phyloP scores from a whole-genome alignment of 1,140 invertebrate genomes.

The Tachypleus tridentatus region DNA sequence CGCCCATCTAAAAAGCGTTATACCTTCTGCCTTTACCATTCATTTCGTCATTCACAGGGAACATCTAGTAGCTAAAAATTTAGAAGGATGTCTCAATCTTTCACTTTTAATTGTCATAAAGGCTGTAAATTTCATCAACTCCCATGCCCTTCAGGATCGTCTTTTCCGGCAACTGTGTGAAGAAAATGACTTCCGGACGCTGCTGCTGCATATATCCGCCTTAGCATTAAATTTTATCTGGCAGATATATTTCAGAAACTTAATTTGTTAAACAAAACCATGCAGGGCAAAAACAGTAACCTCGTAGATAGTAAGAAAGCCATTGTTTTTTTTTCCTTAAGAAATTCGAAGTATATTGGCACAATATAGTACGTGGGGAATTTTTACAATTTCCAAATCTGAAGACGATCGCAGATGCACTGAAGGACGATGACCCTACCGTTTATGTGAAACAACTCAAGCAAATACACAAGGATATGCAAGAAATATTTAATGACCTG shows the following conservation, averaged over 20 bases:
- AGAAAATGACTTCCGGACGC: constrained; percentile 4
- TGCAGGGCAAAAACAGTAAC: constrained; percentile 19
- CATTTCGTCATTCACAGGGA: constrained; percentile 15
- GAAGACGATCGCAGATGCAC: constrained; percentile 12
- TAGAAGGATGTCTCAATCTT: neutral
- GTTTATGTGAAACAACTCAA: constrained; percentile 8
- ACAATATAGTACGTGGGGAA: no score
- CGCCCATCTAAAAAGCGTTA: constrained; percentile 25
- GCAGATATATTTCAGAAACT: constrained; percentile 13
- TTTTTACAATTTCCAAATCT: constrained; percentile 10
- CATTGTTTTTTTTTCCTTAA: constrained; percentile 13
- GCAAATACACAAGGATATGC: no score
- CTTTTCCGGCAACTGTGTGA: constrained; percentile 1
- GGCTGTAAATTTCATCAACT: neutral
- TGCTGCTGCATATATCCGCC: constrained; percentile 11
- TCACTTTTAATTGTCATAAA: neutral
- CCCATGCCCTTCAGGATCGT: constrained; percentile 5
- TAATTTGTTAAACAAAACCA: constrained; percentile 8
- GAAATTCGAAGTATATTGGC: constrained; percentile 3
- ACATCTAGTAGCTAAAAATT: constrained; percentile 17
- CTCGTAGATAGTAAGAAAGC: constrained; percentile 16
- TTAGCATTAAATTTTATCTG: constrained; percentile 15
- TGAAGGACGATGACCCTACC: constrained; percentile 1
- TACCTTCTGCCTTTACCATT: constrained; percentile 18
- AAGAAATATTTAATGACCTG: no score